Percentiles rank a stretch among this genome's conserved stretches.
phyloP scores from a whole-genome alignment of 2,797 vertebrate species.

The Orientallactaga sibirica region DNA sequence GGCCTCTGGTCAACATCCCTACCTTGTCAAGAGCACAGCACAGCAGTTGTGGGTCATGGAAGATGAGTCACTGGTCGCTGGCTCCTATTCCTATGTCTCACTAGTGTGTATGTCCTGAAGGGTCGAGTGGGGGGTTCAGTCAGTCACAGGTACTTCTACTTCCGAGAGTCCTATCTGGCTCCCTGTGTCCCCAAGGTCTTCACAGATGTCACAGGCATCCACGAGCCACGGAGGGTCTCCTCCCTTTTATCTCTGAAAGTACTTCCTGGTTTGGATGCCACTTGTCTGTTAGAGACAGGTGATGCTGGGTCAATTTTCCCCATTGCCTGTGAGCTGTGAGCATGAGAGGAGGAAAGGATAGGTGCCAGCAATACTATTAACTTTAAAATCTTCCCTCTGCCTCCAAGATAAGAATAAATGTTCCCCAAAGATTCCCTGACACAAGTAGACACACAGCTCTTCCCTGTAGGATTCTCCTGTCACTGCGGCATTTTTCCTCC shows the following conservation, averaged over 20 bases:
- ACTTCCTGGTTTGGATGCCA: constrained; percentile 78
- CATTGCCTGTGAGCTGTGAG: constrained; percentile 83
- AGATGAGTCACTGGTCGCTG: too few species aligned
- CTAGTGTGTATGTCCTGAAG: too few species aligned
- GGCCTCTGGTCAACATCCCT: too few species aligned
- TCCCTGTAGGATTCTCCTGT: constrained; percentile 66
- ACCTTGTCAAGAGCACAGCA: too few species aligned
- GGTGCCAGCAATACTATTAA: constrained; percentile 83
- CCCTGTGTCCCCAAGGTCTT: constrained; percentile 67
- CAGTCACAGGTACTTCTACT: constrained; percentile 43
- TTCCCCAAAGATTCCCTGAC: constrained; percentile 71
- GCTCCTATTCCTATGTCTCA: too few species aligned
- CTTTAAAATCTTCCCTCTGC: constrained; percentile 83
- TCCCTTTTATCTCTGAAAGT: constrained; percentile 13
- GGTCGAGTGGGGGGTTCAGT: too few species aligned
- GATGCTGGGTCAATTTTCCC: constrained; percentile 74
- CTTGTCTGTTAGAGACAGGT: constrained; percentile 76
- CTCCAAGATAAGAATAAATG: constrained; percentile 84
- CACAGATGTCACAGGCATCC: constrained; percentile 77
- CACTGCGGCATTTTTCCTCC: constrained; percentile 59
- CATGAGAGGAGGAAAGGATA: constrained; percentile 72
- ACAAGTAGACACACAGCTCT: constrained; percentile 73
- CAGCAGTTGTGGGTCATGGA: too few species aligned
- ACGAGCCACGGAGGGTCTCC: constrained; percentile 77
- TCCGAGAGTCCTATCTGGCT: constrained; percentile 66